phyloP scores from a whole-genome alignment of 2,797 vertebrate species.

The Hyperoplus immaculatus region DNA sequence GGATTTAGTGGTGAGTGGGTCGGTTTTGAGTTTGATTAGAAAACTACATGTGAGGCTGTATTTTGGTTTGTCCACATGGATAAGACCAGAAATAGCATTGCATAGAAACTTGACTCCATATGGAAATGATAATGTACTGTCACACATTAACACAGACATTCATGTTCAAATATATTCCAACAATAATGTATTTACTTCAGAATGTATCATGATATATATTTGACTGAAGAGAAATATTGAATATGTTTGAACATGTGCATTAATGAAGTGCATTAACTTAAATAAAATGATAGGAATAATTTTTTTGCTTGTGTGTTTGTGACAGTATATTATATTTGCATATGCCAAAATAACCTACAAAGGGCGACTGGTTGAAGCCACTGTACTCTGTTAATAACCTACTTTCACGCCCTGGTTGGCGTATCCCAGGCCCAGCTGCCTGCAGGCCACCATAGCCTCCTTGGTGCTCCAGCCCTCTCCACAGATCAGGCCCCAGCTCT shows the following conservation, averaged over 20 bases:
- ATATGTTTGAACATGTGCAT: constrained; percentile 50
- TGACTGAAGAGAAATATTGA: not conserved
- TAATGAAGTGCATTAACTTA: not conserved
- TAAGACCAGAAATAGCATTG: constrained; percentile 8
- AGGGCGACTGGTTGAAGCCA: constrained; percentile 8
- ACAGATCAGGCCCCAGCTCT: constrained; percentile 94
- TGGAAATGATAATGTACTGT: constrained; percentile 50
- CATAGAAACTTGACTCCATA: constrained; percentile 39
- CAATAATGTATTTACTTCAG: not conserved
- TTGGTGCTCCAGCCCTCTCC: constrained; percentile 93
- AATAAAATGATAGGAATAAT: not conserved
- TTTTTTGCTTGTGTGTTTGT: not conserved
- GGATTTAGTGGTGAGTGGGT: constrained; percentile 34
- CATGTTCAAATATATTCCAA: constrained; percentile 36
- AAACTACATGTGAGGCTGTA: constrained; percentile 31
- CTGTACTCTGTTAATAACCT: constrained; percentile 79
- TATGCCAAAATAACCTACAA: constrained; percentile 26
- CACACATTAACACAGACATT: constrained; percentile 14
- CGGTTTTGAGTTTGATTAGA: constrained; percentile 58
- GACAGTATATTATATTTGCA: constrained; percentile 61
- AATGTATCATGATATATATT: not conserved
- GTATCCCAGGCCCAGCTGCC: constrained; percentile 96
- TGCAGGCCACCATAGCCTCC: constrained; percentile 94
- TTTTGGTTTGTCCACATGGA: constrained; percentile 28
- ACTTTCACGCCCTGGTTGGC: constrained; percentile 96